Conservation (phyloP, 2,113 vertebrate genomes). For the Epinephelus lanceolatus region DNA sequence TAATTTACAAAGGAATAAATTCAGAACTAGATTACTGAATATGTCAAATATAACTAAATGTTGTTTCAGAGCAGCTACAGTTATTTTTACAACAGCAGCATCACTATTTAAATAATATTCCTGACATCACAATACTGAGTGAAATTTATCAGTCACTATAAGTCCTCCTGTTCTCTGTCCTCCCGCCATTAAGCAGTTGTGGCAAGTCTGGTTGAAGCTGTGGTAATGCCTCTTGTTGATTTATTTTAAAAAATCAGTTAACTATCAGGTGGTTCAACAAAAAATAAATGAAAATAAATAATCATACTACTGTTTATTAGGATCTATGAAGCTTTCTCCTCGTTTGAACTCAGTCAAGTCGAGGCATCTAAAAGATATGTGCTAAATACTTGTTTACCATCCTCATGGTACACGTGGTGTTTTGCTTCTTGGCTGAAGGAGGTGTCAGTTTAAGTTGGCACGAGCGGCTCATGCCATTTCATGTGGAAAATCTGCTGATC, state of each 20-base stretch:
- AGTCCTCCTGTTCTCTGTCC: too few species aligned
- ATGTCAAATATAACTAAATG: too few species aligned
- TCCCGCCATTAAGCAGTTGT: too few species aligned
- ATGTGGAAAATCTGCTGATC: slow-evolving; percentile 5
- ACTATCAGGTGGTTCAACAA: not conserved
- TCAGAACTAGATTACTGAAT: too few species aligned
- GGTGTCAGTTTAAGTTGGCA: slow-evolving; percentile 13
- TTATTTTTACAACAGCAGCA: too few species aligned
- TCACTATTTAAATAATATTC: too few species aligned
- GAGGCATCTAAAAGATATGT: not conserved
- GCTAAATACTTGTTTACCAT: not conserved
- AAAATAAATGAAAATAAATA: not conserved
- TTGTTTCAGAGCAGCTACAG: too few species aligned
- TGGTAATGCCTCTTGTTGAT: too few species aligned
- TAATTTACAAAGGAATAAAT: too few species aligned
- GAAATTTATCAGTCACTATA: too few species aligned
- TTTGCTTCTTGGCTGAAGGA: not conserved
- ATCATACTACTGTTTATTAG: not conserved
- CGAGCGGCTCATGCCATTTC: not conserved
- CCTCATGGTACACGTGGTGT: not conserved
- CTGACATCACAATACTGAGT: too few species aligned
- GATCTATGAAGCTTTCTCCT: not conserved
- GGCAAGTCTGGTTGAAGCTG: too few species aligned
- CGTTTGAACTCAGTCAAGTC: not conserved
- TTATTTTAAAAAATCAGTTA: not conserved